These are phyloP conservation scores for Chrysaora quinquecirrha DNA, from an alignment of 30 jellyfish, hydroid and myxozoan species.

Conservation along the genomic window DNA sequence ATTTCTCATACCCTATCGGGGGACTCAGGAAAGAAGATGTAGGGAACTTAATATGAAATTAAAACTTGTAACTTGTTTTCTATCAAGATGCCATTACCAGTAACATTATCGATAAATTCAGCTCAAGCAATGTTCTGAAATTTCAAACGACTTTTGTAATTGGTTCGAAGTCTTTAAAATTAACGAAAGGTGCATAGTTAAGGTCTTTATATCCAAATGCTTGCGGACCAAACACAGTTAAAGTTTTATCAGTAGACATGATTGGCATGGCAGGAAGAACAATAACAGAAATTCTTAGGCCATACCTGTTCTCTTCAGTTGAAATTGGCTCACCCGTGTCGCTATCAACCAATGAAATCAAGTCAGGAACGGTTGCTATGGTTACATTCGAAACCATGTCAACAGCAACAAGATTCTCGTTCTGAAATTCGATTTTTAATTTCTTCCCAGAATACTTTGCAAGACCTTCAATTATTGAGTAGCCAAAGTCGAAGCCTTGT, in stretches of 20 bases:
- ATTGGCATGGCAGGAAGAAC: constrained; percentile 67
- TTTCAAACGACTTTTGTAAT: too few relatives aligned
- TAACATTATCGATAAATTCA: too few relatives aligned
- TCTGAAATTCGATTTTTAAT: constrained; percentile 57
- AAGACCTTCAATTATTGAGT: constrained; percentile 41
- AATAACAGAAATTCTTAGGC: constrained; percentile 51
- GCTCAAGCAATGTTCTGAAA: too few relatives aligned
- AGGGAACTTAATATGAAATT: too few relatives aligned
- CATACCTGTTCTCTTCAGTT: constrained; percentile 67
- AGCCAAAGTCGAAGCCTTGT: constrained; percentile 63
- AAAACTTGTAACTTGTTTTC: too few relatives aligned
- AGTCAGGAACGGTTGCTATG: constrained; percentile 66
- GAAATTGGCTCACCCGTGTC: constrained; percentile 68
- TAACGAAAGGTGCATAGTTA: constrained; percentile 27
- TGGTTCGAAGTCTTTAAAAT: constrained; percentile 14
- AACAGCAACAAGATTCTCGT: constrained; percentile 61
- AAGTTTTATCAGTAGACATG: constrained; percentile 45
- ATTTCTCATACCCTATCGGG: too few relatives aligned
- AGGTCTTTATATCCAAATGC: constrained; percentile 43
- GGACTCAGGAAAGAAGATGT: too few relatives aligned
- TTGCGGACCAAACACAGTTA: constrained; percentile 62
- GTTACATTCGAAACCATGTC: constrained; percentile 1
- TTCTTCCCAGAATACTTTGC: constrained; percentile 8
- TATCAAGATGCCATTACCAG: too few relatives aligned
- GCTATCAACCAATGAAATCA: constrained; percentile 65